Conservation (phyloP, 2,797 vertebrate species). For the Melanotaenia parkinsoni region DNA sequence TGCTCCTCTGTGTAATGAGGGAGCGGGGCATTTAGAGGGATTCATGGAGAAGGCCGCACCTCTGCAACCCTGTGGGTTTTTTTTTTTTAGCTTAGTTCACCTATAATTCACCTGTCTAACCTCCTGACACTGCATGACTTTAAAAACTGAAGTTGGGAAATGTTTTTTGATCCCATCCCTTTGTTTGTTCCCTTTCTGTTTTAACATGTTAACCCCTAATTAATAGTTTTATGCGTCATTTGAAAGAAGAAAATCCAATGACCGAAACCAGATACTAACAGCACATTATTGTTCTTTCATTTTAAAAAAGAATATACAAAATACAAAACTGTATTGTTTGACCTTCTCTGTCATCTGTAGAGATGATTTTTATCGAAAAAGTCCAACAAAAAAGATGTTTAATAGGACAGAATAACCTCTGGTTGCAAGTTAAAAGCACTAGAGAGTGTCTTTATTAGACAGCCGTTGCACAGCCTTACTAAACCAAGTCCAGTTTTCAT, state of each 20-base stretch:
- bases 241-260: neutral
- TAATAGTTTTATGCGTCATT: neutral
- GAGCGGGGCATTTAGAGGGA: neutral
- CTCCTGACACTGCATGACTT: constrained; percentile 7
- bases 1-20: constrained; percentile 10
- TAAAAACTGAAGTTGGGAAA: neutral
- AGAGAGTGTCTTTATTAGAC: too few relatives aligned
- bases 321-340: neutral
- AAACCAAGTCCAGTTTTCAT: too few relatives aligned
- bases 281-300: neutral
- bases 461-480: too few relatives aligned
- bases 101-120: constrained; percentile 1
- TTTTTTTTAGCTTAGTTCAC: neutral
- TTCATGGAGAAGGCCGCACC: constrained; percentile 1
- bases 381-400: neutral
- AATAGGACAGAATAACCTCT: neutral
- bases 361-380: neutral
- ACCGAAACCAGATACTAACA: neutral
- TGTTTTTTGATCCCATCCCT: neutral
- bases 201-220: constrained; percentile 3
- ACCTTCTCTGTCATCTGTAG: neutral
- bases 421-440: too few relatives aligned
- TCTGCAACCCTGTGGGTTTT: neutral
- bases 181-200: neutral
- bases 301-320: too few relatives aligned